Evolutionary conservation across 2,888 invertebrate species (phyloP).

Genomic region (Patella ulyssiponensis): DNA sequence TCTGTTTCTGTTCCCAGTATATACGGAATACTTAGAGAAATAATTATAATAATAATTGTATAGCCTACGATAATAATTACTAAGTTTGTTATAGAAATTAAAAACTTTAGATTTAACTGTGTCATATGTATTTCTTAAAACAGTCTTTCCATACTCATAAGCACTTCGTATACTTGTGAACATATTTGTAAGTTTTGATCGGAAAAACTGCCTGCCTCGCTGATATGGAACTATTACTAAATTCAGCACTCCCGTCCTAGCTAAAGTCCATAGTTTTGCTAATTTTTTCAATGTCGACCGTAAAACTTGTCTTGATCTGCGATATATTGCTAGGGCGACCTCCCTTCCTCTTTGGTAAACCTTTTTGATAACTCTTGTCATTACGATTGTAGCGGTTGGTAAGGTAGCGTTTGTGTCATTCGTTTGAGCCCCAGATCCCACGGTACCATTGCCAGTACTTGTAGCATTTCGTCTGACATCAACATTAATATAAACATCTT

Average conservation of each 20-base stretch:
- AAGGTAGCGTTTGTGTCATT: neutral
- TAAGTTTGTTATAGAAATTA: slow-evolving; percentile 27
- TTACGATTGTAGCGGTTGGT: slow-evolving; percentile 14
- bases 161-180: slow-evolving; percentile 37
- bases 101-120: slow-evolving; percentile 23
- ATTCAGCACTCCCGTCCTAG: slow-evolving; percentile 29
- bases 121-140: slow-evolving; percentile 23
- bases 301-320: slow-evolving; percentile 23
- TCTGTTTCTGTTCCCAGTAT: neutral
- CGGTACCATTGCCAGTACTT: neutral
- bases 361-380: slow-evolving; percentile 27
- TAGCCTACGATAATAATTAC: slow-evolving; percentile 26
- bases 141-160: slow-evolving; percentile 38
- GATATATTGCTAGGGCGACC: slow-evolving; percentile 25
- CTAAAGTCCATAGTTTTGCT: slow-evolving; percentile 35
- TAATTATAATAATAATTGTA: slow-evolving; percentile 26
- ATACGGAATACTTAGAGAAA: slow-evolving; percentile 6
- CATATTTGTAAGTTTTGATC: slow-evolving; percentile 28
- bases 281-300: slow-evolving; percentile 33
- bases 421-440: neutral
- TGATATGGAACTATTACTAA: slow-evolving; percentile 35
- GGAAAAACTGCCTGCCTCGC: slow-evolving; percentile 24
- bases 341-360: slow-evolving; percentile 29
- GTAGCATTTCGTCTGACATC: neutral
- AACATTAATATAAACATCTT: neutral